A percentile compares a stretch with the other conserved stretches of the same genome.
phyloP scores from a whole-genome alignment of 2,888 invertebrate genomes.

The Volucella zonaria region DNA sequence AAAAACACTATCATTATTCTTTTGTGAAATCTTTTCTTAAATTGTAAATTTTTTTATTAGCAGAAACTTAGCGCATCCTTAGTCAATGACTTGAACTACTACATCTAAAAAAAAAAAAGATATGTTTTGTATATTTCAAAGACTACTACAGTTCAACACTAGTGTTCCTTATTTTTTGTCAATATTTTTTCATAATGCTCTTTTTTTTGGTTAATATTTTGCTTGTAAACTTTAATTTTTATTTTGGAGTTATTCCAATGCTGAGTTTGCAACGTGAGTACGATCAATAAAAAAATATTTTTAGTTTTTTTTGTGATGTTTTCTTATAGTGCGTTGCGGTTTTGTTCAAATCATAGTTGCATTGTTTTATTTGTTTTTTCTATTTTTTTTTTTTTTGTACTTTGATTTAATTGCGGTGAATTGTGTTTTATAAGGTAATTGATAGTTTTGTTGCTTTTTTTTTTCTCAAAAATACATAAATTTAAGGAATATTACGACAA shows the following conservation, averaged over 20 bases:
- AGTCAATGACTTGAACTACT: conserved; percentile 57
- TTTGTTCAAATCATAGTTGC: conserved; percentile 41
- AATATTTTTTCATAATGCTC: conserved; percentile 33
- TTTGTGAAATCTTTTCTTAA: conserved; percentile 22
- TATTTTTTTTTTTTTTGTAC: conserved; percentile 16
- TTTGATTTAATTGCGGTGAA: conserved; percentile 47
- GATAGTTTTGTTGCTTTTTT: conserved; percentile 21
- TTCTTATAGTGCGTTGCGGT: conserved; percentile 69
- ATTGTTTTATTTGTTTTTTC: conserved; percentile 24
- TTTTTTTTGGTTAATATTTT: conserved; percentile 27
- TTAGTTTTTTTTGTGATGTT: conserved; percentile 39
- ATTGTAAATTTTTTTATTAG: conserved; percentile 53
- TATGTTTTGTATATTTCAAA: conserved; percentile 32
- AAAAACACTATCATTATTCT: conserved; percentile 13
- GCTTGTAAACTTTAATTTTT: conserved; percentile 20
- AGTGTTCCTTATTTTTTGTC: conserved; percentile 43
- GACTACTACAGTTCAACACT: conserved; percentile 46
- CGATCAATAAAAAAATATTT: conserved; percentile 5
- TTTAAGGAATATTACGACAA: conserved; percentile 45
- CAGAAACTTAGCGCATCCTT: conserved; percentile 74
- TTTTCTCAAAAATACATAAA: conserved; percentile 51
- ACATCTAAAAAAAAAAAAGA: conserved; percentile 43
- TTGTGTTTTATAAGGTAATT: conserved; percentile 18
- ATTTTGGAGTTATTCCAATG: conserved; percentile 22
- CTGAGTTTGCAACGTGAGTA: conserved; percentile 56